Conservation (phyloP, 2,888 invertebrate species). For the Belgica antarctica region DNA sequence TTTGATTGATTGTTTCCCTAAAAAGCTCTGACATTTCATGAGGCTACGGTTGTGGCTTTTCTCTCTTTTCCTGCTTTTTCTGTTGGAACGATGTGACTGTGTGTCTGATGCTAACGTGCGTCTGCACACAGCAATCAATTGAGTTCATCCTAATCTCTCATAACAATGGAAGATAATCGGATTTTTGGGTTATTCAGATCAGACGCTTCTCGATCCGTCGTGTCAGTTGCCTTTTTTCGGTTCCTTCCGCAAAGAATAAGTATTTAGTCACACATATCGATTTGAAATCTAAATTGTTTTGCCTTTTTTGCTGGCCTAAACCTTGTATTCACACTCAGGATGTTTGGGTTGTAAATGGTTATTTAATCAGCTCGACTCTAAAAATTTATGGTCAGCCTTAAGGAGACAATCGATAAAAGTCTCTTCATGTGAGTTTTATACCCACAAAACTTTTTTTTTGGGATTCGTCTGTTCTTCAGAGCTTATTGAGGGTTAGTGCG, state of each 20-base stretch:
- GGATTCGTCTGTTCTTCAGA: too few species aligned
- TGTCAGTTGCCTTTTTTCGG: neutral
- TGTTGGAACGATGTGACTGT: neutral
- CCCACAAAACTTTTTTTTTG: too few species aligned
- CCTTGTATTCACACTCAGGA: too few species aligned
- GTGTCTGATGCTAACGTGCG: neutral
- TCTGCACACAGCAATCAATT: neutral
- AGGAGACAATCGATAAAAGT: too few species aligned
- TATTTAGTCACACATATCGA: neutral
- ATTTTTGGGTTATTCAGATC: constrained; percentile 5
- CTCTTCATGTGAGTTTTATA: too few species aligned
- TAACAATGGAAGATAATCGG: constrained; percentile 19
- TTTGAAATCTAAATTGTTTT: constrained; percentile 14
- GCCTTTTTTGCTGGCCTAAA: neutral
- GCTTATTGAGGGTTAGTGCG: too few species aligned
- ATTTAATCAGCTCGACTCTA: too few species aligned
- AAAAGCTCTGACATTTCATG: constrained; percentile 36
- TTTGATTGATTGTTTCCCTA: constrained; percentile 43
- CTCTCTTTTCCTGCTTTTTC: neutral
- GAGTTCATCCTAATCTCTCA: constrained; percentile 9
- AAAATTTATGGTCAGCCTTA: too few species aligned
- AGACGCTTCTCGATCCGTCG: neutral
- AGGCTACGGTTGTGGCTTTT: neutral
- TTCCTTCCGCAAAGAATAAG: neutral
- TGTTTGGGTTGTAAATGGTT: too few species aligned